phyloP scores from a whole-genome alignment of 2,113 vertebrate genomes.

The Nibea coibor region DNA sequence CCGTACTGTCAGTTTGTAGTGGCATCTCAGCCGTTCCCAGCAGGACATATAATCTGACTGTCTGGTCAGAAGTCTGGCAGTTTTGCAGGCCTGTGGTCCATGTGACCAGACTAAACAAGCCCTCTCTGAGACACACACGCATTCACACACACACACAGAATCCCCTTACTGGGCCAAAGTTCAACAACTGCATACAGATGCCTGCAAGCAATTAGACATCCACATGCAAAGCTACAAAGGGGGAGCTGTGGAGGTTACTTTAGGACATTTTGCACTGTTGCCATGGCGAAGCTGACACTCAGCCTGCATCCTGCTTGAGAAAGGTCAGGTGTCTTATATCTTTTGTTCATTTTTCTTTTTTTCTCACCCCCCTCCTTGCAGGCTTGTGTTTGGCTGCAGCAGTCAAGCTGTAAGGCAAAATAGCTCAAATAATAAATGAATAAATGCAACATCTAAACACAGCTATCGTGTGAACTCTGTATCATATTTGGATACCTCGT shows the following conservation, averaged over 20 bases:
- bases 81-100: conserved; percentile 71
- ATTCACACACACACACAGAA: conserved; percentile 53
- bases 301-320: conserved; percentile 70
- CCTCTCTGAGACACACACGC: conserved; percentile 36
- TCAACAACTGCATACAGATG: conserved; percentile 83
- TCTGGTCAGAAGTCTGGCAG: conserved; percentile 69
- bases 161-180: conserved; percentile 86
- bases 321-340: conserved; percentile 81
- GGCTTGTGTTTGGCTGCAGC: conserved; percentile 31
- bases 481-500: not conserved
- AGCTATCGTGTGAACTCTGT: not conserved
- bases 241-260: conserved; percentile 82
- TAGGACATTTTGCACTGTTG: conserved; percentile 82
- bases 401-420: conserved; percentile 37
- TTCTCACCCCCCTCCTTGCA: not conserved
- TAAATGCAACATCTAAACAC: conserved; percentile 23
- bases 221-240: conserved; percentile 73
- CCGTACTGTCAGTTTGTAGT: conserved; percentile 32
- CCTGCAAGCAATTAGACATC: conserved; percentile 80
- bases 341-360: conserved; percentile 58
- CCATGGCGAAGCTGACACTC: conserved; percentile 79
- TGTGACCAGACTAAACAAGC: conserved; percentile 85
- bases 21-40: conserved; percentile 64
- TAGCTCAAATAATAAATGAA: conserved; percentile 44
- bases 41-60: conserved; percentile 69